Evolutionary conservation across 2,888 invertebrate species (phyloP).

Genomic region (Seira ritae): DNA sequence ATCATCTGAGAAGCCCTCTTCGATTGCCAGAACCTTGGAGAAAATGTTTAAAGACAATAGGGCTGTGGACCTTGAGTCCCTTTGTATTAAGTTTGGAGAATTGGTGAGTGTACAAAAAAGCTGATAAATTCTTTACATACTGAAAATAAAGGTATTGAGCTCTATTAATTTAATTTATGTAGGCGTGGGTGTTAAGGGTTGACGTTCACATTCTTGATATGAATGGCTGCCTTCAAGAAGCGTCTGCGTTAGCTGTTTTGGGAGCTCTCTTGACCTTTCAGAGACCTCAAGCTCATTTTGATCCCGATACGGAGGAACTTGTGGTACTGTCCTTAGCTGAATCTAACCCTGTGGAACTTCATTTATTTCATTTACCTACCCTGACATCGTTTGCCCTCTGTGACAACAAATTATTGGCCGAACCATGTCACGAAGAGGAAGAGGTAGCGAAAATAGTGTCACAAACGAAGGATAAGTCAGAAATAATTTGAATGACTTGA

Average conservation of each 20-base stretch:
- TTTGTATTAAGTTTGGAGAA: slow-evolving; percentile 73
- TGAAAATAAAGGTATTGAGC: neutral
- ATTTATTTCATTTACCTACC: slow-evolving; percentile 67
- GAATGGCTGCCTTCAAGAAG: slow-evolving; percentile 71
- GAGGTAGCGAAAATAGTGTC: too few relatives aligned
- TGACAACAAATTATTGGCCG: slow-evolving; percentile 60
- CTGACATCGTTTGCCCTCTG: slow-evolving; percentile 69
- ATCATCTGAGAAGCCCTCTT: slow-evolving; percentile 65
- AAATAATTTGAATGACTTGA: too few relatives aligned
- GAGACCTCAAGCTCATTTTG: slow-evolving; percentile 68
- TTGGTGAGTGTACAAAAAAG: slow-evolving; percentile 53
- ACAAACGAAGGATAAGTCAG: slow-evolving; percentile 42
- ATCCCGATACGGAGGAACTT: slow-evolving; percentile 66
- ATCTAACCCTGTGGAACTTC: slow-evolving; percentile 67
- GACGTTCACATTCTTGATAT: slow-evolving; percentile 71
- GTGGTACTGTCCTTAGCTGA: slow-evolving; percentile 64
- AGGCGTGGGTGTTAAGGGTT: slow-evolving; percentile 72
- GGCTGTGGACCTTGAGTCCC: slow-evolving; percentile 70
- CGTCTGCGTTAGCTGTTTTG: slow-evolving; percentile 68
- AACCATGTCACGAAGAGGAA: slow-evolving; percentile 69
- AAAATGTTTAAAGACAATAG: slow-evolving; percentile 70
- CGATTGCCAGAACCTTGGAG: slow-evolving; percentile 69
- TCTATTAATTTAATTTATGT: slow-evolving; percentile 6
- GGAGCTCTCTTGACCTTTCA: slow-evolving; percentile 70
- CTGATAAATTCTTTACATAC: neutral